A percentile compares a stretch with the other conserved stretches of the same genome.
Evolutionary conservation across 2,797 vertebrate genomes (phyloP).

Genomic region (Enoplosus armatus): DNA sequence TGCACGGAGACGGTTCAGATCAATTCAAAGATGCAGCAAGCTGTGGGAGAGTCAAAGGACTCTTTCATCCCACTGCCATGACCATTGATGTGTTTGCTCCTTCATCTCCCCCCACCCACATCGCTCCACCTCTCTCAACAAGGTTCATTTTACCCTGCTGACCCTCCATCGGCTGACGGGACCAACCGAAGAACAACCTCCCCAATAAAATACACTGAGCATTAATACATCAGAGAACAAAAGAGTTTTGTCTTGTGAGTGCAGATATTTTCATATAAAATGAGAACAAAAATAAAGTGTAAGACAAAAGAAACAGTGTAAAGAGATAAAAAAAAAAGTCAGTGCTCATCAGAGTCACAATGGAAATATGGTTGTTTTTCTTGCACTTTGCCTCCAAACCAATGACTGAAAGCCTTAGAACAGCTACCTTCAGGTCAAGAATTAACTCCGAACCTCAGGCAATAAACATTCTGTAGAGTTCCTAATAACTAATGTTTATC

Average conservation of each 20-base stretch:
- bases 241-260: neutral
- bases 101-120: conserved; percentile 45
- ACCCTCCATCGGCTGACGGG: neutral
- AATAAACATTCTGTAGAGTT: neutral
- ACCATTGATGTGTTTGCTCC: conserved; percentile 52
- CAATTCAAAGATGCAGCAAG: conserved; percentile 58
- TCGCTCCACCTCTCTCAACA: conserved; percentile 26
- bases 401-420: neutral
- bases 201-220: neutral
- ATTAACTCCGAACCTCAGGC: neutral
- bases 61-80: conserved; percentile 62
- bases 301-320: neutral
- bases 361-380: neutral
- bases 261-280: neutral
- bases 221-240: neutral
- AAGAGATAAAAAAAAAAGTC: neutral
- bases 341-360: neutral
- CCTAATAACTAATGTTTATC: no score
- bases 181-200: neutral
- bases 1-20: conserved; percentile 27
- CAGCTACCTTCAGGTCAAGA: neutral
- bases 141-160: conserved; percentile 4
- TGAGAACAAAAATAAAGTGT: neutral
- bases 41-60: conserved; percentile 55
- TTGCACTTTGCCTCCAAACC: neutral